Evolutionary conservation across 1,140 invertebrate species (phyloP), one percentile per base, ranked within the genome.

Genomic region (Orius insidiosus): DNA sequence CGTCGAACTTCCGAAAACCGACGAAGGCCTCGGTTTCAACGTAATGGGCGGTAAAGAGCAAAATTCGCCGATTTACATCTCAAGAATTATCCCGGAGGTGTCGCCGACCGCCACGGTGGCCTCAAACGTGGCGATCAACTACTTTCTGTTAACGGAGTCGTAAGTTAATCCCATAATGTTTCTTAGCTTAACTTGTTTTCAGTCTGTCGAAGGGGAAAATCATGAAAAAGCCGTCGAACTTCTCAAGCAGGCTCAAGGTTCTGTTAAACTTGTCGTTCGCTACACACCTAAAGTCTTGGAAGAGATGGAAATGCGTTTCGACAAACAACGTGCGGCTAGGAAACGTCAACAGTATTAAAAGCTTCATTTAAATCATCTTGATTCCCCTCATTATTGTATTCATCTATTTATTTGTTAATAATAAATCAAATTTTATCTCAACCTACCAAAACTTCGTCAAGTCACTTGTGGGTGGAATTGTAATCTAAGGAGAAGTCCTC

Each of bases 1-100:
- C 0, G 89, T 99, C 0, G 94, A 98, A 65, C 68, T 99, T 2
- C 94, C 95, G 9, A 98, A 99, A 69, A 98, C 94, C 0, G 95
- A 98, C 55, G 95, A 99, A 71, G 95, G 95, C 3, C 70, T 99
- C 14, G 96, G 96, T 1, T 99, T 99, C 60, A 99, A 99, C 69
- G 94, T 99, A 0, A 97, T 96, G 89, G 95, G 94, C 40, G 94
- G 95, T 3, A 89, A 93, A 59, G 95, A 99, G 63, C 95, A 99
- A 64, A 98, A 98, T 65, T 98, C 94, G 1, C 95, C 96, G 0
- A 98, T 99, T 68, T 99, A 98, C 62, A 98, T 99, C 56, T 98
- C 93, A 0, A 72, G 94, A 59, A 98, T 99, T 56, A 98, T 98
- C 55, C 94, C 93, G 38, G 92, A 16, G 95, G 95, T 14, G 89